phyloP scores from a whole-genome alignment of 2,888 invertebrate genomes.

The Mantis religiosa region DNA sequence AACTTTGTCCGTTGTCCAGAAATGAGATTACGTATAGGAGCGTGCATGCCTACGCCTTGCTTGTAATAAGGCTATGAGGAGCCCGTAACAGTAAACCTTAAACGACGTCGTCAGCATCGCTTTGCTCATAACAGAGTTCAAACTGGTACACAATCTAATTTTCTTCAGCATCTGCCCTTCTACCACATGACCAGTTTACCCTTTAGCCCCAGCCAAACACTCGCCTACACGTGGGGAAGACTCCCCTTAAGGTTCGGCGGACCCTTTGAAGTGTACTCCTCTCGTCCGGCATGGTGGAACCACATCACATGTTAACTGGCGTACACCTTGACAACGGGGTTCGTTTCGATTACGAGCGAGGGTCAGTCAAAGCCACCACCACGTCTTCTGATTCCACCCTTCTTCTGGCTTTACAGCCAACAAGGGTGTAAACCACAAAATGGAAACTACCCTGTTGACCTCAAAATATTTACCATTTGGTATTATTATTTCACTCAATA shows the following conservation, averaged over 20 bases:
- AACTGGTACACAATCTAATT: slow-evolving; percentile 13
- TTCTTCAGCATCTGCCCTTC: not conserved
- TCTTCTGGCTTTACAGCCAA: not conserved
- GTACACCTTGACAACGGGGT: not conserved
- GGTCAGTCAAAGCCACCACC: not conserved
- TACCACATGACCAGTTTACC: not conserved
- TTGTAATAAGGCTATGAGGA: not conserved
- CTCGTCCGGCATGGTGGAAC: not conserved
- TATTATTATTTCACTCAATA: not conserved
- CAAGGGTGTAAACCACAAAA: not conserved
- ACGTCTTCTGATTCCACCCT: not conserved
- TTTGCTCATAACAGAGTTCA: slow-evolving; percentile 12
- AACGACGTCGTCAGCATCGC: not conserved
- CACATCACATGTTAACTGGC: not conserved
- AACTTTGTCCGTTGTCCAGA: not conserved
- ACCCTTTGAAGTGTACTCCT: not conserved
- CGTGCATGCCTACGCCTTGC: not conserved
- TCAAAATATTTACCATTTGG: not conserved
- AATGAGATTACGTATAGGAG: not conserved
- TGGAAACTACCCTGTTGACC: not conserved
- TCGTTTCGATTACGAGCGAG: slow-evolving; percentile 5
- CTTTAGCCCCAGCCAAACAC: not conserved
- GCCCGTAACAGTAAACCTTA: not conserved
- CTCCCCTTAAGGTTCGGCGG: not conserved
- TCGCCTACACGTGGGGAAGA: not conserved